Evolutionary conservation across 2,797 vertebrate species (phyloP).

Genomic region (Phoxinus dragarum): DNA sequence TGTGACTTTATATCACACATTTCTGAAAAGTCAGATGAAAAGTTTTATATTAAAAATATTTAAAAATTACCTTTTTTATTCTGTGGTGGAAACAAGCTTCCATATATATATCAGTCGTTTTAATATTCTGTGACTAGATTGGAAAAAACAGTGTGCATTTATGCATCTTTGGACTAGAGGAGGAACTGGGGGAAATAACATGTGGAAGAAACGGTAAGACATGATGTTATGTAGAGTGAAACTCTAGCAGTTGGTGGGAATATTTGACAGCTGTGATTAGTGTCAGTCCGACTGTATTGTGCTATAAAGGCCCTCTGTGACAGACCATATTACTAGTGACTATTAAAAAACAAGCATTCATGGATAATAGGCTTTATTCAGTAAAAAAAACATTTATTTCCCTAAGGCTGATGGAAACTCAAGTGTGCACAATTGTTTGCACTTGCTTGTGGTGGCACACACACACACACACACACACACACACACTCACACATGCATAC

Average conservation of each 20-base stretch:
- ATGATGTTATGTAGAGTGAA: not conserved
- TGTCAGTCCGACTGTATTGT: not conserved
- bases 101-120: not conserved
- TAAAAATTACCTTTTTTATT: too few species aligned
- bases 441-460: conserved; percentile 20
- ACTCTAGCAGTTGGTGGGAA: not conserved
- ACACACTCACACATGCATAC: not conserved
- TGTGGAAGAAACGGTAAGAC: not conserved
- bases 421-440: not conserved
- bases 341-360: not conserved
- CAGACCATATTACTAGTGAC: not conserved
- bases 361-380: not conserved
- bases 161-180: not conserved
- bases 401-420: not conserved
- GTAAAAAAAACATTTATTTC: not conserved
- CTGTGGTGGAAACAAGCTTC: too few species aligned
- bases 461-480: conserved; percentile 37
- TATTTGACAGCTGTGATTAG: not conserved
- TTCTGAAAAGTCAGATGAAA: too few species aligned
- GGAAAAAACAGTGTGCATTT: not conserved
- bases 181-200: not conserved
- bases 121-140: not conserved
- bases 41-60: too few species aligned
- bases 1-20: too few species aligned
- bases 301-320: not conserved